Evolutionary conservation across 92 coral and sea anemone genomes (phyloP).

Genomic region (Paramuricea clavata): DNA sequence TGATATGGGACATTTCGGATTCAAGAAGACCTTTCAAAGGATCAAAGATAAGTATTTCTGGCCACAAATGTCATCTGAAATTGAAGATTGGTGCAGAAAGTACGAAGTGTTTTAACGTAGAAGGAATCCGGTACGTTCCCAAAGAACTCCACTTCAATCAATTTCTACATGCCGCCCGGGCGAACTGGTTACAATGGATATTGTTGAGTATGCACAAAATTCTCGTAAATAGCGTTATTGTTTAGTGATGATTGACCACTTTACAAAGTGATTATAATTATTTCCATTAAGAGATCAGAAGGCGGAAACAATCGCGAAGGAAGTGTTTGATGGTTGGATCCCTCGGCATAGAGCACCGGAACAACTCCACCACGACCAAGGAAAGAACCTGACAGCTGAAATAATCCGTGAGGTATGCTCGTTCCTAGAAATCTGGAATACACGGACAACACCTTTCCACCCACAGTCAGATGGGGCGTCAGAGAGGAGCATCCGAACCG

Average conservation of each 20-base stretch:
- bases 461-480: conserved; percentile 61
- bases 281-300: conserved; percentile 14
- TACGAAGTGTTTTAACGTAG: neutral
- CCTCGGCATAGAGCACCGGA: conserved; percentile 60
- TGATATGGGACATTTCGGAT: conserved; percentile 57
- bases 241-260: conserved; percentile 52
- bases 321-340: conserved; percentile 45
- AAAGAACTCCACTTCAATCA: conserved; percentile 40
- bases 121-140: conserved; percentile 43
- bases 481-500: conserved; percentile 48
- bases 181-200: neutral
- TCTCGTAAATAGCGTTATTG: conserved; percentile 37
- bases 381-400: conserved; percentile 42
- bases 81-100: neutral
- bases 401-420: conserved; percentile 44
- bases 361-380: conserved; percentile 62
- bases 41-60: no score
- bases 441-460: conserved; percentile 43
- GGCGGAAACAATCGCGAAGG: conserved; percentile 39
- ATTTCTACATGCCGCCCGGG: conserved; percentile 30
- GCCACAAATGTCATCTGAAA: conserved; percentile 35
- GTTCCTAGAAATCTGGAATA: conserved; percentile 24
- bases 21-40: conserved; percentile 42
- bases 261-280: conserved; percentile 41
- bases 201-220: conserved; percentile 35